These are phyloP conservation scores for Tiaroga cobitis DNA, from an alignment of 2,797 vertebrate genomes.

Conservation along the genomic window DNA sequence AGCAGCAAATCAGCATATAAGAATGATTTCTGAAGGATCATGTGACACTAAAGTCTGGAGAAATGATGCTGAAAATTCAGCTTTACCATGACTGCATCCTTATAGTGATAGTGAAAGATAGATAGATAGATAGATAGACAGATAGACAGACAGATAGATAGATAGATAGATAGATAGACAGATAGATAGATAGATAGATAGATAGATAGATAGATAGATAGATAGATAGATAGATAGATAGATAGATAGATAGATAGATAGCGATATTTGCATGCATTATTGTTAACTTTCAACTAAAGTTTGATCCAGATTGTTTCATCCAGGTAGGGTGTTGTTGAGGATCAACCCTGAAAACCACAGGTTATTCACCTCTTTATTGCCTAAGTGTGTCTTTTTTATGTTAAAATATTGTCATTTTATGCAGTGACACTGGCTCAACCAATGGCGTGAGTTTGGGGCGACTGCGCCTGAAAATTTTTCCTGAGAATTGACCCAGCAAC, in stretches of 20 bases:
- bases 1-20: not conserved
- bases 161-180: too few species aligned
- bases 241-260: too few species aligned
- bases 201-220: too few species aligned
- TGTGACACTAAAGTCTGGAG: not conserved
- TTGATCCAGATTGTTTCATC: not conserved
- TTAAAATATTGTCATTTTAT: not conserved
- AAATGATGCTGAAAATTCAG: not conserved
- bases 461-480: too few species aligned
- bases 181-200: too few species aligned
- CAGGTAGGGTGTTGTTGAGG: not conserved
- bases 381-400: not conserved
- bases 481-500: too few species aligned
- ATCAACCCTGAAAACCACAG: not conserved
- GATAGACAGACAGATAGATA: too few species aligned
- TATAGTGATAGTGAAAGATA: not conserved
- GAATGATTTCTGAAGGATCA: not conserved
- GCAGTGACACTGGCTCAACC: not conserved
- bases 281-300: not conserved
- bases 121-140: too few species aligned
- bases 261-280: not conserved
- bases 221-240: too few species aligned
- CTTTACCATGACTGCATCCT: not conserved
- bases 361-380: not conserved
- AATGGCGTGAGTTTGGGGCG: not conserved